Conservation (phyloP, 2,797 vertebrate genomes). For the Alfaro cultratus region DNA sequence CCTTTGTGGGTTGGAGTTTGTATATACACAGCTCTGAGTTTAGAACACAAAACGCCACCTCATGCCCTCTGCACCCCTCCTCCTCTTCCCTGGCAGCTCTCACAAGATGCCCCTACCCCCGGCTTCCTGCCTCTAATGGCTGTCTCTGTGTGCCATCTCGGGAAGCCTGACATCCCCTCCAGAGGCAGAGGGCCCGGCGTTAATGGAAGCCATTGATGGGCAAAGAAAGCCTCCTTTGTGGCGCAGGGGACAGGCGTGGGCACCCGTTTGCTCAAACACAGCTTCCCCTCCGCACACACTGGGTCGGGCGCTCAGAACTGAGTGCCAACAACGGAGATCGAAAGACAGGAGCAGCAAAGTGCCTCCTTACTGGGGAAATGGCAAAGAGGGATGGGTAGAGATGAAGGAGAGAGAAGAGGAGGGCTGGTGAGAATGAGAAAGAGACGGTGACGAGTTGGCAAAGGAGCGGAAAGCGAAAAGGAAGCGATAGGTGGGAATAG, state of each 20-base stretch:
- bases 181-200: slow-evolving; percentile 75
- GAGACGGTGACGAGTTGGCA: slow-evolving; percentile 47
- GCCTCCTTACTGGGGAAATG: slow-evolving; percentile 74
- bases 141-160: slow-evolving; percentile 82
- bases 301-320: slow-evolving; percentile 76
- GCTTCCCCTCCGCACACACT: slow-evolving; percentile 77
- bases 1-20: slow-evolving; percentile 52
- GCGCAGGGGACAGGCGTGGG: slow-evolving; percentile 76
- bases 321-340: slow-evolving; percentile 83
- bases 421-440: slow-evolving; percentile 36
- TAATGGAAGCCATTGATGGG: slow-evolving; percentile 84
- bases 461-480: slow-evolving; percentile 39
- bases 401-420: slow-evolving; percentile 21
- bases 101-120: slow-evolving; percentile 75
- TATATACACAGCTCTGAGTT: slow-evolving; percentile 40
- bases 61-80: slow-evolving; percentile 60
- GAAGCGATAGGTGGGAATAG: slow-evolving; percentile 52
- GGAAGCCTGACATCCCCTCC: slow-evolving; percentile 82
- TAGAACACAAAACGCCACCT: slow-evolving; percentile 64
- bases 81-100: slow-evolving; percentile 64
- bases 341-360: slow-evolving; percentile 80
- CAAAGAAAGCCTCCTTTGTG: slow-evolving; percentile 83
- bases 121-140: slow-evolving; percentile 84
- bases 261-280: slow-evolving; percentile 83
- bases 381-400: slow-evolving; percentile 66